Conservation (phyloP, 2,888 invertebrate species). For the Anodontia alba region DNA sequence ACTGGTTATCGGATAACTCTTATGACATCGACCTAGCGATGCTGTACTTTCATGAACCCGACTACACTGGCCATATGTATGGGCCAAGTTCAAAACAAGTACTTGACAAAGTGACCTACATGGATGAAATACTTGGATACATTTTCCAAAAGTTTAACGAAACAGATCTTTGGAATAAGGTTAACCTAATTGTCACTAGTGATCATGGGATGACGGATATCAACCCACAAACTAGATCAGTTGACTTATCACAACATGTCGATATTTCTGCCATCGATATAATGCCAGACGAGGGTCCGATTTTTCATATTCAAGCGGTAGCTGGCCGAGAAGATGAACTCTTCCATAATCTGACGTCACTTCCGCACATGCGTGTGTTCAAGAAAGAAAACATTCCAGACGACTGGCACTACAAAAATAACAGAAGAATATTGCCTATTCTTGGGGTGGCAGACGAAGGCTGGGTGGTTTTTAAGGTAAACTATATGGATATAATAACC, state of each 20-base stretch:
- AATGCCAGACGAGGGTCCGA: constrained; percentile 57
- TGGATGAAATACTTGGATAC: constrained; percentile 70
- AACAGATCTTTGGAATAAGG: constrained; percentile 53
- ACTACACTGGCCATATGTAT: constrained; percentile 71
- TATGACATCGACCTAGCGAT: constrained; percentile 64
- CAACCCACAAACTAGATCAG: constrained; percentile 55
- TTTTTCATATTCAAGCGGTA: constrained; percentile 61
- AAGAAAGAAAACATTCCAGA: constrained; percentile 87
- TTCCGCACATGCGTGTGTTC: constrained; percentile 85
- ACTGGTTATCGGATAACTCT: constrained; percentile 74
- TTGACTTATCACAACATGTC: constrained; percentile 57
- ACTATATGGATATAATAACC: background rate
- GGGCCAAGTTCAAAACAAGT: constrained; percentile 74
- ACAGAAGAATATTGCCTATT: constrained; percentile 88
- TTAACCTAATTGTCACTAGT: constrained; percentile 77
- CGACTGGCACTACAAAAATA: constrained; percentile 88
- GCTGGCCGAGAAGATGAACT: constrained; percentile 59
- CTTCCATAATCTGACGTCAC: constrained; percentile 57
- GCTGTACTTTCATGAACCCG: constrained; percentile 79
- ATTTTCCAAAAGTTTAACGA: constrained; percentile 57
- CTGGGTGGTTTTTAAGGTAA: constrained; percentile 85
- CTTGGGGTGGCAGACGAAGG: constrained; percentile 88
- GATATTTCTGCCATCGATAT: constrained; percentile 52
- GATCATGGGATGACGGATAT: constrained; percentile 81
- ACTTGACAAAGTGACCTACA: constrained; percentile 61